These are phyloP conservation scores for Protophormia terraenovae DNA, from an alignment of 2,888 invertebrate species.

Conservation along the genomic window DNA sequence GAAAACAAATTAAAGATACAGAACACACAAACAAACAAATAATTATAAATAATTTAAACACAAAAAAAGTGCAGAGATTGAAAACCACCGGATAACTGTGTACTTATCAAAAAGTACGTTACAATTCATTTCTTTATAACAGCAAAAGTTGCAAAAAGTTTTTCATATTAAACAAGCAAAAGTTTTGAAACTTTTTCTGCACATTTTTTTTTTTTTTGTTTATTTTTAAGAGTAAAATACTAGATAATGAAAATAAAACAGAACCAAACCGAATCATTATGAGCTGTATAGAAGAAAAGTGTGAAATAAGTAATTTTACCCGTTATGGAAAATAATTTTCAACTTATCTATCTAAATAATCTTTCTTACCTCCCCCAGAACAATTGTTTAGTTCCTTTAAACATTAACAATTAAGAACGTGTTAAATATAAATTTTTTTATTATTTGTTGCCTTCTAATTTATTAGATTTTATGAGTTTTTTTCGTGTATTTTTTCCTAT, in stretches of 20 bases:
- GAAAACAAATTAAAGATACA: conserved; percentile 30
- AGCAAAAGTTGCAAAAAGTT: background rate
- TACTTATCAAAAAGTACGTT: conserved; percentile 9
- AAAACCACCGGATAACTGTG: background rate
- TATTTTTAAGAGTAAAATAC: background rate
- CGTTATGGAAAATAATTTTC: background rate
- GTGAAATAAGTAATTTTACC: background rate
- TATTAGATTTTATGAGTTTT: conserved; percentile 56
- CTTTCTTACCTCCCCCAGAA: no score
- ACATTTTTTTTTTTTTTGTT: no score
- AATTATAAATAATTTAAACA: background rate
- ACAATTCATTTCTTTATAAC: conserved; percentile 3
- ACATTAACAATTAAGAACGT: conserved; percentile 41
- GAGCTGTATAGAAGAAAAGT: background rate
- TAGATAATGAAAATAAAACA: background rate
- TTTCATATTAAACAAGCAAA: background rate
- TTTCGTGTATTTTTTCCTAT: conserved; percentile 9
- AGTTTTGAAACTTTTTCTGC: conserved; percentile 18
- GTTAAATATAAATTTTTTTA: conserved; percentile 11
- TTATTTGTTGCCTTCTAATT: conserved; percentile 35
- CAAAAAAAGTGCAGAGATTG: background rate
- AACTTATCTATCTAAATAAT: background rate
- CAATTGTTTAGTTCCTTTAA: conserved; percentile 16
- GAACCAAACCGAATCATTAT: no score
- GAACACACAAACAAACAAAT: background rate